phyloP scores from a whole-genome alignment of 2,888 invertebrate genomes.

The Homarus gammarus region DNA sequence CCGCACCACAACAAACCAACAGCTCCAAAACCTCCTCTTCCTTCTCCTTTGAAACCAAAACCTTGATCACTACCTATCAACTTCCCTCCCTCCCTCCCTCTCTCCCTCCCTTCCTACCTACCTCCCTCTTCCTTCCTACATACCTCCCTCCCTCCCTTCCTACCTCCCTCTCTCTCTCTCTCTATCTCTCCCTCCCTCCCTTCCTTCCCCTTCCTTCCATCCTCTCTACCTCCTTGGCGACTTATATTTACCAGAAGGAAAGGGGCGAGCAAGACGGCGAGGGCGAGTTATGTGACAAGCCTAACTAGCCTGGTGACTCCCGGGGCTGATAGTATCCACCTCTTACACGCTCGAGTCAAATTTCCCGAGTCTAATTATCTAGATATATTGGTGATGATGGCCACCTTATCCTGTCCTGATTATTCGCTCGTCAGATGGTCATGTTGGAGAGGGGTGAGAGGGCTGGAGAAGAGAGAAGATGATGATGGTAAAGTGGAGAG shows the following conservation, averaged over 20 bases:
- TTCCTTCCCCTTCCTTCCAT: too few relatives aligned
- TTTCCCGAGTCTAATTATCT: constrained; percentile 59
- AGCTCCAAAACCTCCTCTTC: too few relatives aligned
- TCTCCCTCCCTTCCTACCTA: background rate
- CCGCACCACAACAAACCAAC: too few relatives aligned
- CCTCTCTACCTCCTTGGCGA: too few relatives aligned
- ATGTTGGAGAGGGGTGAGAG: constrained; percentile 25
- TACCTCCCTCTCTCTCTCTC: background rate
- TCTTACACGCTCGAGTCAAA: constrained; percentile 44
- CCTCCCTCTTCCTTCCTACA: background rate
- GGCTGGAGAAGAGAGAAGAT: background rate
- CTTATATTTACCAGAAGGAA: background rate
- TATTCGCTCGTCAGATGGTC: constrained; percentile 18
- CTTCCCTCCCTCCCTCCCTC: background rate
- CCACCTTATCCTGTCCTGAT: constrained; percentile 24
- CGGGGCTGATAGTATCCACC: background rate
- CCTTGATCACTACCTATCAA: too few relatives aligned
- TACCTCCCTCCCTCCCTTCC: background rate
- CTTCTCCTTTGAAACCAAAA: too few relatives aligned
- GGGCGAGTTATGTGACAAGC: constrained; percentile 48
- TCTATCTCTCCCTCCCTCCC: background rate
- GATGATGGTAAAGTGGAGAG: background rate
- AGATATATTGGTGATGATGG: constrained; percentile 60
- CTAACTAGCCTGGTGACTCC: constrained; percentile 34
- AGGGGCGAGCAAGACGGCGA: background rate